Percentiles rank a stretch among this genome's conserved stretches.
These are phyloP conservation scores for Macropis europaea DNA, from an alignment of 2,888 invertebrate genomes.

Conservation along the genomic window DNA sequence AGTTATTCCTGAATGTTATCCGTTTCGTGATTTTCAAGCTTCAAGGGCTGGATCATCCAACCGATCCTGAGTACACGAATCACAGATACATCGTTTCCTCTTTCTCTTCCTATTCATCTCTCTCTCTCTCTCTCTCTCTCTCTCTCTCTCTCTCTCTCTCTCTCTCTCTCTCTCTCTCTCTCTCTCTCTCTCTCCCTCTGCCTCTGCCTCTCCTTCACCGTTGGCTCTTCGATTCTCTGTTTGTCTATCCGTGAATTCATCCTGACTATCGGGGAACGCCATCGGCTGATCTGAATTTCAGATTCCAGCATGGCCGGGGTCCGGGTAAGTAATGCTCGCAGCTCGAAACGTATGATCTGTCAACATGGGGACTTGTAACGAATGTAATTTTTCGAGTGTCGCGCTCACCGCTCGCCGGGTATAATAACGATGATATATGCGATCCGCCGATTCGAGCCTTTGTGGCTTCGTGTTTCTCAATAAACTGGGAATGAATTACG, in stretches of 20 bases:
- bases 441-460: neutral
- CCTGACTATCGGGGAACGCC: conserved; percentile 43
- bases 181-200: neutral
- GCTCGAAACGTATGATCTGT: conserved; percentile 41
- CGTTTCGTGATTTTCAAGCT: neutral
- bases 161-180: neutral
- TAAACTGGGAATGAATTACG: conserved; percentile 38
- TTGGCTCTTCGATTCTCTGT: conserved; percentile 43
- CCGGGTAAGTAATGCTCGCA: conserved; percentile 42
- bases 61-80: conserved; percentile 19
- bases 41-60: conserved; percentile 25
- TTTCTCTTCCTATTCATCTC: neutral
- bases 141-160: neutral
- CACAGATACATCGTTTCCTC: conserved; percentile 23
- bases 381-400: conserved; percentile 38
- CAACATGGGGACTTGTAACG: conserved; percentile 18
- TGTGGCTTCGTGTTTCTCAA: conserved; percentile 22
- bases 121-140: neutral
- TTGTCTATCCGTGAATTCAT: conserved; percentile 54
- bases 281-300: conserved; percentile 59
- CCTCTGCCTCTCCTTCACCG: no score
- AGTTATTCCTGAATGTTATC: neutral
- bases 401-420: neutral
- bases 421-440: conserved; percentile 36
- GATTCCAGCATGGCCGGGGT: conserved; percentile 26